A percentile compares a stretch with the other conserved stretches of the same genome.
phyloP scores from a whole-genome alignment of 2,888 invertebrate species.

The Mantis religiosa region DNA sequence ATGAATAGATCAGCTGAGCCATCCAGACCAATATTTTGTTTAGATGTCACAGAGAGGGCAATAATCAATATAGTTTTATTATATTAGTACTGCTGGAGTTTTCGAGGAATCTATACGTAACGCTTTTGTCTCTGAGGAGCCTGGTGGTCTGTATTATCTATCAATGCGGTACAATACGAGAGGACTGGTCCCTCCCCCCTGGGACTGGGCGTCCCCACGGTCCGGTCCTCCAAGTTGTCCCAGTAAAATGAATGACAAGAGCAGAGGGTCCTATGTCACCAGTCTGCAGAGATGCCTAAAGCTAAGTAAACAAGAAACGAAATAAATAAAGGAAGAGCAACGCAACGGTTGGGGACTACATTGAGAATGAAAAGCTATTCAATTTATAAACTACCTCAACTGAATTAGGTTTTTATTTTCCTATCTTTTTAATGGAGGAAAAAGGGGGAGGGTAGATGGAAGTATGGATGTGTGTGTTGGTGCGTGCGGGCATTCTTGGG shows the following conservation, averaged over 20 bases:
- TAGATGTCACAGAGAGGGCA: too few relatives aligned
- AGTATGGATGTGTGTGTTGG: background rate
- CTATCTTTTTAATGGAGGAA: background rate
- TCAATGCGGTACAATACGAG: background rate
- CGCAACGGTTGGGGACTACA: background rate
- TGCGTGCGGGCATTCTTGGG: background rate
- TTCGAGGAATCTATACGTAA: background rate
- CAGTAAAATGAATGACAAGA: background rate
- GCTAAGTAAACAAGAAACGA: constrained; percentile 14
- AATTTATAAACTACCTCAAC: constrained; percentile 15
- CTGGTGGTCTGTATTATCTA: background rate
- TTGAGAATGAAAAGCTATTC: constrained; percentile 9
- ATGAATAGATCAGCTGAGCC: too few relatives aligned
- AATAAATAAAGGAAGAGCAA: background rate
- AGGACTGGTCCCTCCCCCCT: background rate
- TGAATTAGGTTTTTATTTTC: constrained; percentile 7
- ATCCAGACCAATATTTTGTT: too few relatives aligned
- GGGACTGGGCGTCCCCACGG: background rate
- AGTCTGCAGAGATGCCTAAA: background rate
- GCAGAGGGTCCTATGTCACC: background rate
- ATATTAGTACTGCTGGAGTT: too few relatives aligned
- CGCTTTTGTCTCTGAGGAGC: background rate
- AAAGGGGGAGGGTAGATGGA: background rate
- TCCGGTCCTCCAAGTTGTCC: background rate
- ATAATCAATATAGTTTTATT: too few relatives aligned